Evolutionary conservation across 2,113 vertebrate genomes (phyloP), one percentile per base, ranked within the genome.

Genomic region (Cynopterus brachyotis): DNA sequence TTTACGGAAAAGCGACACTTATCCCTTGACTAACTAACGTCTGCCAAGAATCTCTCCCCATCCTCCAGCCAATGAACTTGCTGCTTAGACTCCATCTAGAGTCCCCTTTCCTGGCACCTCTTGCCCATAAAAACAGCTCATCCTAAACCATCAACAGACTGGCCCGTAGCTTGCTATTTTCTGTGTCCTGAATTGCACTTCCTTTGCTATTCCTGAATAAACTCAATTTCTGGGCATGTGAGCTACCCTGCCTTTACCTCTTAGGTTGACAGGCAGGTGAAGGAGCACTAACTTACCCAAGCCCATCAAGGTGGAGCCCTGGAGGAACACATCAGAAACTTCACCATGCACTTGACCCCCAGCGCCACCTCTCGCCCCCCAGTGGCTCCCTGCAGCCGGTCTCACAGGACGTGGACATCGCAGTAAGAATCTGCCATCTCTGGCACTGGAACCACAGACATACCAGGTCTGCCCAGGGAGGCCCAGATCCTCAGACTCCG

Each of bases 341-440:
- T 72, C 40, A 26, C 30, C 50, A 35, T 6, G 22, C 22, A n/a
- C 53, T 50, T 35, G 4, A 35, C 3, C 6, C 55, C 17, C 20
- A 50, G 50, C 20, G 19, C 55, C 55, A 57, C 55, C 55, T 20
- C 20, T 50, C 55, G 3, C 6, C 55, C n/a, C 72, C 26, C 0
- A 26, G 1, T 32, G 53, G 67, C 67, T 87, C 59, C 75, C 72
- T 47, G 37, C 24, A 64, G 32, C 64, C 60, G 67, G 47, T 69
- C 53, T 75, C 59, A 9, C 3, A 11, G 26, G 57, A 67, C 0
- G 0, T 20, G 9, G 55, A n/a, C 7, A 24, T 2, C 12, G 4
- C 64, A 20, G 20, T 30, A 16, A 60, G 79, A 78, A 91, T 19
- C 66, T 72, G 7, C 45, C 12, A 5, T 24, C 66, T 89, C 50